Percentiles rank a stretch among this genome's conserved stretches.
phyloP scores from a whole-genome alignment of 1,140 invertebrate species.

The Phymorhynchus buccinoides region DNA sequence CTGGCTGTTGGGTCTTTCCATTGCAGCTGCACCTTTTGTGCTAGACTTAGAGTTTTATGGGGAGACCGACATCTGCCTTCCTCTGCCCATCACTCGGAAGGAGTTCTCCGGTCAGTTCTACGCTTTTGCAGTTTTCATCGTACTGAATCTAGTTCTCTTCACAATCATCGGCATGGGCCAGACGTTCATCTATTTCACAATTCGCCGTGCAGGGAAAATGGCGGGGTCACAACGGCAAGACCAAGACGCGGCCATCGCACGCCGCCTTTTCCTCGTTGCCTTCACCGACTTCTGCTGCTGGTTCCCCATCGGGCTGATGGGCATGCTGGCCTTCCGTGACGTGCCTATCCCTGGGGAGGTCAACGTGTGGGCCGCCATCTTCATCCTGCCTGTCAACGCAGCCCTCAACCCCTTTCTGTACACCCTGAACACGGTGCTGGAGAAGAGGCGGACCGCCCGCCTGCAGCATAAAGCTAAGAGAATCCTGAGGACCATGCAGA shows the following conservation, averaged over 20 bases:
- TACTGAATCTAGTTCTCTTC: conserved; percentile 49
- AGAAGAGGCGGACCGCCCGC: neutral
- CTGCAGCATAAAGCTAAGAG: neutral
- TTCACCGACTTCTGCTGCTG: conserved; percentile 50
- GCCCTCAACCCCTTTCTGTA: conserved; percentile 58
- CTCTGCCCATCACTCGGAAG: conserved; percentile 47
- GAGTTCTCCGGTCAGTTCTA: conserved; percentile 45
- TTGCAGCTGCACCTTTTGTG: conserved; percentile 30
- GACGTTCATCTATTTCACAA: conserved; percentile 41
- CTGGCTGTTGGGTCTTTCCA: conserved; percentile 40
- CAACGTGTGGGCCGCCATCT: conserved; percentile 53
- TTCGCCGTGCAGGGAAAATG: conserved; percentile 26
- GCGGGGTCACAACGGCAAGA: conserved; percentile 4
- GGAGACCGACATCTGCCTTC: conserved; percentile 48
- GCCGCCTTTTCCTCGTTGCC: conserved; percentile 39
- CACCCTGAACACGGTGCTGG: conserved; percentile 39
- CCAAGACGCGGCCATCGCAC: conserved; percentile 48
- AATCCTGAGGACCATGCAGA: neutral
- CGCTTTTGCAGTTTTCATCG: conserved; percentile 48
- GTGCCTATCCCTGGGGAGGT: conserved; percentile 48
- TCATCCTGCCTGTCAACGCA: conserved; percentile 54
- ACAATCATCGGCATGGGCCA: conserved; percentile 47
- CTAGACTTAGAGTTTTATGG: conserved; percentile 49
- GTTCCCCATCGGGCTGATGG: conserved; percentile 46
- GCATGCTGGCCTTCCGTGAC: conserved; percentile 45